Evolutionary conservation across 2,888 invertebrate genomes (phyloP), one percentile per base, ranked within the genome.

Genomic region (Gisinianus flammeolus): DNA sequence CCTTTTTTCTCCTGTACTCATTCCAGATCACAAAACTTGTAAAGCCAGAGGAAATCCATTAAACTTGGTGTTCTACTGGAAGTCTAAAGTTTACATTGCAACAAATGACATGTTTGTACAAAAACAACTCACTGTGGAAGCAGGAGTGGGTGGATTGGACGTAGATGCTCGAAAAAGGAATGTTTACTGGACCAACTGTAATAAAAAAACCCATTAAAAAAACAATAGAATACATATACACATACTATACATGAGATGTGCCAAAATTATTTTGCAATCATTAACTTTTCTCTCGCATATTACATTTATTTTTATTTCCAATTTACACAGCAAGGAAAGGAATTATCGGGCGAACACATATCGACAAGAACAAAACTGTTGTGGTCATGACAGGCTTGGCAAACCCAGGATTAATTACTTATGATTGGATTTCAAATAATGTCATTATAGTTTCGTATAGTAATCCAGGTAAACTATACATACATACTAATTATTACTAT

Each of bases 381-480:
- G 44, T 68, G 10, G 44, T 78, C 16, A 35, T 78, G 12, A 58
- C 44, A 81, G 94, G 94, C 0, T 85, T 94, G 0, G 91, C 91
- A 79, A 89, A 90, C 3, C 93, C 94, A 0, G 93, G 93, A 79
- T 93, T 93, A 83, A 88, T 95, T 76, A 92, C 92, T 0, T 88
- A 94, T 26, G 94, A 94, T 87, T 93, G 92, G 91, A 85, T 93
- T 12, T 94, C 93, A 0, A 90, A 91, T 0, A 94, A 94, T 86
- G 89, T 95, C 52, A 95, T 95, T 87, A 92, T 91, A 0, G 94
- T 91, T 1, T 95, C 95, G 85, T 89, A 89, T 28, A 35, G 6
- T n/a, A n/a, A 8, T 3, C 24, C 22, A 69, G 76, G 76, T 76
- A 69, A n/a, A n/a, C n/a, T n/a, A n/a, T n/a, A n/a, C n/a, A n/a